Evolutionary conservation across 2,113 vertebrate species (phyloP), one percentile per base, ranked within the genome.

Genomic region (Tringa solitaria): DNA sequence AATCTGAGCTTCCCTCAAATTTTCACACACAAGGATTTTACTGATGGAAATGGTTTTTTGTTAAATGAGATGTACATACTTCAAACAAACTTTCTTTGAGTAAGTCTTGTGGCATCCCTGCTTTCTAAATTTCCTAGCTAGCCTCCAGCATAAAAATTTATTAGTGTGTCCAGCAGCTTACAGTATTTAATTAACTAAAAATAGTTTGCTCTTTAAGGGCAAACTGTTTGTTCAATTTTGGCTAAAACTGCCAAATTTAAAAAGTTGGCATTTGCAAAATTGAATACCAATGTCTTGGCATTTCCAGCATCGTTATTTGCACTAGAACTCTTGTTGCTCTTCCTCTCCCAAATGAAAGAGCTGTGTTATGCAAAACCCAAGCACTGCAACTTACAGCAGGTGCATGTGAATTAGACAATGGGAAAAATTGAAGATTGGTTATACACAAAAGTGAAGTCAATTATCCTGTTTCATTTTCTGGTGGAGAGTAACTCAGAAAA

Each of bases 201-300:
- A 23, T 48, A 48, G 46, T 48, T 48, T 84, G 24, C 18, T 61
- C 50, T 72, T 57, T 70, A 79, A 82, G 17, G 32, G 30, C 4
- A 78, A 84, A 32, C 18, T 35, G 6, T 76, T 50, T 48, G 32
- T 27, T 70, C 64, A 74, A 16, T 75, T 90, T 76, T 64, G 65
- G 46, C 30, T 35, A 72, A 86, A 85, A 80, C 0, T 8, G 15
- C 24, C 8, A 45, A 9, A 16, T 67, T 90, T 43, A 14, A 70
- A 27, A 74, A 43, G 46, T 54, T 54, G 59, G 8, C 15, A 21
- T 43, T 87, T 82, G 30, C 10, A 17, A 65, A 93, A 37, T 81
- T 28, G 28, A 81, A 50, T 43, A 63, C 2, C 10, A 63, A 16
- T 5, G 8, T 18, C 17, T 79, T 0, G 0, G 20, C 59, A 46